Percentiles rank a stretch among this genome's conserved stretches.
Evolutionary conservation across 2,797 vertebrate genomes (phyloP).

Genomic region (Limosa lapponica): DNA sequence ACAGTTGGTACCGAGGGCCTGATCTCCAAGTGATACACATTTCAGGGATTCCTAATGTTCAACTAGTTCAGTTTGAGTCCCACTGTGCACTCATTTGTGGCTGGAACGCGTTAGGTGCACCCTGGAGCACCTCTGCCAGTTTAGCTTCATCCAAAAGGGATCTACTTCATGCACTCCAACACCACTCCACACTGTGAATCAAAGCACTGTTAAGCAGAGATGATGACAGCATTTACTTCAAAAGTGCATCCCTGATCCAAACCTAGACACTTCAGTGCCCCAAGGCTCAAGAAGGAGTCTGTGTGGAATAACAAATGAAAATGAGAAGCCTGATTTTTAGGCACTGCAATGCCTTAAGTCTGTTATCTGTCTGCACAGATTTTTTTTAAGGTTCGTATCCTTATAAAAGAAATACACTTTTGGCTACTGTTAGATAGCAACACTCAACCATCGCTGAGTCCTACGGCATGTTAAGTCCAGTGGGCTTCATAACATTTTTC

Average conservation of each 20-base stretch:
- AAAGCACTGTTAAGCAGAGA: not conserved
- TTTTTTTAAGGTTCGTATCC: not conserved
- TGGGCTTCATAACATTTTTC: not conserved
- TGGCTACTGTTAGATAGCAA: not conserved
- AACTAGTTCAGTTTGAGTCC: not conserved
- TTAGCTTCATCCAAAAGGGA: not conserved
- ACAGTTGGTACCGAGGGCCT: not conserved
- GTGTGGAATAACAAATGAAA: not conserved
- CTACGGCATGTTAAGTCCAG: fast-evolving
- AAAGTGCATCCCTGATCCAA: not conserved
- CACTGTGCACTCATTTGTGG: not conserved
- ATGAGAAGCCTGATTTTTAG: not conserved
- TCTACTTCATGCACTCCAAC: not conserved
- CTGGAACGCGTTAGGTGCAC: not conserved
- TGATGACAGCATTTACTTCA: not conserved
- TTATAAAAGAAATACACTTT: not conserved
- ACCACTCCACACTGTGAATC: not conserved
- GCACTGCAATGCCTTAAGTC: not conserved
- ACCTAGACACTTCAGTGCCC: not conserved
- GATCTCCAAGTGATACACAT: not conserved
- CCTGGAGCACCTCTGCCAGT: not conserved
- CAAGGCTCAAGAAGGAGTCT: not conserved
- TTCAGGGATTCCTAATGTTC: not conserved
- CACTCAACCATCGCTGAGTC: not conserved
- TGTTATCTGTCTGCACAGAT: not conserved